A percentile compares a stretch with the other conserved stretches of the same genome.
Evolutionary conservation across 2,888 invertebrate species (phyloP).

Genomic region (Diadromus collaris): DNA sequence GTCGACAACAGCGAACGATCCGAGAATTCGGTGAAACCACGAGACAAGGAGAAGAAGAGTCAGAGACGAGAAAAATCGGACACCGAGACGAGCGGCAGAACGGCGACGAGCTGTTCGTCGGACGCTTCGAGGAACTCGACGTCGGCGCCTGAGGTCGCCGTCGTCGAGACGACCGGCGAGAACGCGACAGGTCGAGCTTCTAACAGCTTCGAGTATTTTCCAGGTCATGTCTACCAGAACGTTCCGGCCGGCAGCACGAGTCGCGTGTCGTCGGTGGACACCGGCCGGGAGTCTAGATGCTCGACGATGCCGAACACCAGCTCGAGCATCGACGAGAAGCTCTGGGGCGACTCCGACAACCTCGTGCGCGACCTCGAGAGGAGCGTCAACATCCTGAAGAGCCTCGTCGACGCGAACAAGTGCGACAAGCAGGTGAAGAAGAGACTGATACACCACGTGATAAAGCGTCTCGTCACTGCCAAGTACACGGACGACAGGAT

Average conservation of each 20-base stretch:
- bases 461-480: slow-evolving; percentile 83
- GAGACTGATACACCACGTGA: slow-evolving; percentile 84
- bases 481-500: slow-evolving; percentile 83
- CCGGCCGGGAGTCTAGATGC: slow-evolving; percentile 70
- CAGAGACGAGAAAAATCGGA: slow-evolving; percentile 58
- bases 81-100: slow-evolving; percentile 68
- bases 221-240: slow-evolving; percentile 82
- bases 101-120: slow-evolving; percentile 60
- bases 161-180: slow-evolving; percentile 60
- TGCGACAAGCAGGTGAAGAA: slow-evolving; percentile 84
- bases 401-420: slow-evolving; percentile 83
- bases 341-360: slow-evolving; percentile 78
- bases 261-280: slow-evolving; percentile 75
- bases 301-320: slow-evolving; percentile 79
- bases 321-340: slow-evolving; percentile 77
- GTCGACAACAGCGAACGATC: background rate
- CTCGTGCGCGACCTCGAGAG: slow-evolving; percentile 84
- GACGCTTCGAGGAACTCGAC: slow-evolving; percentile 68
- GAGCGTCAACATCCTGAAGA: slow-evolving; percentile 83
- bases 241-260: slow-evolving; percentile 75
- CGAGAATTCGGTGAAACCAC: background rate
- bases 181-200: slow-evolving; percentile 81
- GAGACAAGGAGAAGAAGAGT: slow-evolving; percentile 13
- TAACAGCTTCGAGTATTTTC: slow-evolving; percentile 86
- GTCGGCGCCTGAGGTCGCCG: slow-evolving; percentile 68